Conservation (phyloP, 2,797 vertebrate genomes). For the Petrocephalus schoutedeni region DNA sequence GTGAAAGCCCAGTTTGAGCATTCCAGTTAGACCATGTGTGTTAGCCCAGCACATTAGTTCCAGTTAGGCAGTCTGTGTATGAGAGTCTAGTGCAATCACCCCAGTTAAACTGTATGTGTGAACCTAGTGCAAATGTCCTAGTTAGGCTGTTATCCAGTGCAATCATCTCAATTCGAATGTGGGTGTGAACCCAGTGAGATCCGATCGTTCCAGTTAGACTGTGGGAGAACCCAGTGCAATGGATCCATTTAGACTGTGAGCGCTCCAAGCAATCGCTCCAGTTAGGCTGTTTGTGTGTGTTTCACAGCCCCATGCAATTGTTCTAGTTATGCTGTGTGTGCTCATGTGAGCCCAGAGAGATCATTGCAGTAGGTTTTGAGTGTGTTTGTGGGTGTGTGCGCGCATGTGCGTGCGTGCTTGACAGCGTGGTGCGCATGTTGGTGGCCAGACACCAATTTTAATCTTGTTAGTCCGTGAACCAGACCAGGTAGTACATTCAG, state of each 20-base stretch:
- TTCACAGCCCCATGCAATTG: too few species aligned
- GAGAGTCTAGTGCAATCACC: slow-evolving; percentile 42
- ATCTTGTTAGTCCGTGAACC: slow-evolving; percentile 77
- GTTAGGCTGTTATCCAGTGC: neutral
- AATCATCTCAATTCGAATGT: too few species aligned
- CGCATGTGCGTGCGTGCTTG: neutral
- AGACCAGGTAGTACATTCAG: slow-evolving; percentile 74
- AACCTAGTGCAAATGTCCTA: slow-evolving; percentile 31
- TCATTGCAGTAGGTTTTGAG: neutral
- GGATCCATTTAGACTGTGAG: too few species aligned
- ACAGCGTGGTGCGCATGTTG: slow-evolving; percentile 33
- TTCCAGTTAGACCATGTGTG: neutral
- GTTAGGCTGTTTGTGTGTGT: too few species aligned
- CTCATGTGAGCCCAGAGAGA: too few species aligned
- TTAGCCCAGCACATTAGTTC: neutral
- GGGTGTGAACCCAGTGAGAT: too few species aligned
- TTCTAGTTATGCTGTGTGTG: neutral
- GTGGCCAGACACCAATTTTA: slow-evolving; percentile 67
- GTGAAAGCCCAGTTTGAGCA: neutral
- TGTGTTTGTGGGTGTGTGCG: slow-evolving; percentile 12
- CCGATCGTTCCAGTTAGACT: too few species aligned
- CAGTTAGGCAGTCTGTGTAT: neutral
- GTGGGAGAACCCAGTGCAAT: too few species aligned
- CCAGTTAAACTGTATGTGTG: slow-evolving; percentile 34
- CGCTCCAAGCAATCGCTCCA: too few species aligned